These are phyloP conservation scores for Vireo altiloquus DNA, from an alignment of 2,113 vertebrate genomes.

Conservation along the genomic window DNA sequence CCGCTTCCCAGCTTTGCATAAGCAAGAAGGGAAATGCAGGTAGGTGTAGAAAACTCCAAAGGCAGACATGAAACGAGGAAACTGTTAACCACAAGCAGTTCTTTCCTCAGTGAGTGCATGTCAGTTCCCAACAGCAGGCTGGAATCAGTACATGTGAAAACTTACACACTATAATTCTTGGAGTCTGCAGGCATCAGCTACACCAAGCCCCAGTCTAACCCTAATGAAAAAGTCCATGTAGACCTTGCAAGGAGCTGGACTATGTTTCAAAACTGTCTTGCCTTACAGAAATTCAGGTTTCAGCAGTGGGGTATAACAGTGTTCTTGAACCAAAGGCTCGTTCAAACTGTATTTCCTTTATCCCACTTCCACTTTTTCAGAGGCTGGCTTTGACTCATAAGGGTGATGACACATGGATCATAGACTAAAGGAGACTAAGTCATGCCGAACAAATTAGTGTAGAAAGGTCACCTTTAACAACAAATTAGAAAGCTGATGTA, in stretches of 20 bases:
- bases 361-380: not conserved
- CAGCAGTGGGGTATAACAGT: not conserved
- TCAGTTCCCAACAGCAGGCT: not conserved
- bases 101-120: not conserved
- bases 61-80: not conserved
- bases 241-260: not conserved
- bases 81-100: not conserved
- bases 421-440: not conserved
- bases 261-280: not conserved
- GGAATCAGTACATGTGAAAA: not conserved
- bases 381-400: not conserved
- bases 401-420: not conserved
- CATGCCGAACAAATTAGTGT: not conserved
- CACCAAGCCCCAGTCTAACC: not conserved
- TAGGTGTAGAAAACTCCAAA: not conserved
- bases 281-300: not conserved
- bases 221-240: not conserved
- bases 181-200: not conserved
- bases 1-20: not conserved
- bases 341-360: not conserved
- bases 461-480: not conserved
- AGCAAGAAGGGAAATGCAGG: not conserved
- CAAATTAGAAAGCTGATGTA: not conserved
- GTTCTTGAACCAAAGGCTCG: not conserved
- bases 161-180: accelerated